A percentile compares a stretch with the other conserved stretches of the same genome.
These are phyloP conservation scores for Drosophila chauvacae DNA, from an alignment of 1,140 invertebrate species.

Conservation along the genomic window DNA sequence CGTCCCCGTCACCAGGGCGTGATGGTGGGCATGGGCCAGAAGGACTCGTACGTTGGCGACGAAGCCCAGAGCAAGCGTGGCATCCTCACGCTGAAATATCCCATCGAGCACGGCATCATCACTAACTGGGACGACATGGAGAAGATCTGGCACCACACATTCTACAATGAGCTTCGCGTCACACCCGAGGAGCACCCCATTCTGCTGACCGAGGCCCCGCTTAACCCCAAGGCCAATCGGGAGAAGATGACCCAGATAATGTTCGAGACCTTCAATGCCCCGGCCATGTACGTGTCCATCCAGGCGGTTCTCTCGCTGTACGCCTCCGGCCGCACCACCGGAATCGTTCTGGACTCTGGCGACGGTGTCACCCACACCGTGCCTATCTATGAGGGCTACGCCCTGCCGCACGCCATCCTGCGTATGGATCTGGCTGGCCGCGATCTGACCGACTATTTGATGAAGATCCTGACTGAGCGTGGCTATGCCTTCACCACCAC, in stretches of 20 bases:
- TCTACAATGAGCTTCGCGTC: slow-evolving; percentile 8
- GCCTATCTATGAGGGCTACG: slow-evolving; percentile 7
- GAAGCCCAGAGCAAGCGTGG: slow-evolving; percentile 10
- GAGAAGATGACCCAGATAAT: slow-evolving; percentile 16
- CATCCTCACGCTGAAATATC: slow-evolving; percentile 6
- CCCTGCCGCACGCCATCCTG: slow-evolving; percentile 10
- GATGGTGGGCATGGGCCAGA: slow-evolving; percentile 14
- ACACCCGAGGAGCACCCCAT: slow-evolving; percentile 8
- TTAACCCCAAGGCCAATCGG: slow-evolving; percentile 13
- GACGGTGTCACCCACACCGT: slow-evolving; percentile 10
- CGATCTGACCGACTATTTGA: slow-evolving; percentile 1
- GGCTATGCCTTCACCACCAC: slow-evolving; percentile 14
- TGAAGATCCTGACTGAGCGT: slow-evolving; percentile 9
- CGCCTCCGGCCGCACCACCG: slow-evolving; percentile 6
- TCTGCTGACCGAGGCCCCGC: slow-evolving; percentile 5
- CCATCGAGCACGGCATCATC: slow-evolving; percentile 11
- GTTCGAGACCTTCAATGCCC: slow-evolving; percentile 9
- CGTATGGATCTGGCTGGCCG: slow-evolving; percentile 10
- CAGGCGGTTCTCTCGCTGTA: slow-evolving; percentile 12
- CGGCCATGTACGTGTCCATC: slow-evolving; percentile 13
- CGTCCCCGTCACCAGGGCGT: slow-evolving; percentile 11
- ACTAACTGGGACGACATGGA: slow-evolving; percentile 15
- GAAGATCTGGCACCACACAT: slow-evolving; percentile 13
- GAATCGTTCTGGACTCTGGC: slow-evolving; percentile 8
- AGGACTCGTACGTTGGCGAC: slow-evolving; percentile 10